Evolutionary conservation across 2,797 vertebrate species (phyloP).

Genomic region (Lateolabrax maculatus): DNA sequence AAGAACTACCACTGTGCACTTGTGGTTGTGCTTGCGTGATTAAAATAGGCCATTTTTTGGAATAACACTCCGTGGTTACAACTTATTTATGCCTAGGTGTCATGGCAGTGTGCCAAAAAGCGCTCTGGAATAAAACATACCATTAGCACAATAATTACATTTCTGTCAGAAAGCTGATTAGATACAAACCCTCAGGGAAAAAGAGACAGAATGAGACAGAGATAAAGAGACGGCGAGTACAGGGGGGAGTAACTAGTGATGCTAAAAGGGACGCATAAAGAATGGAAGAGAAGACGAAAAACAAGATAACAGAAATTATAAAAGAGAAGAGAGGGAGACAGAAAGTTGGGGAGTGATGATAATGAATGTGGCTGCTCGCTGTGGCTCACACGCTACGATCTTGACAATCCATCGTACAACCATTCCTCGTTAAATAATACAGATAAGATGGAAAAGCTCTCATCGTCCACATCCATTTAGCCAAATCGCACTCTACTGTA

Average conservation of each 20-base stretch:
- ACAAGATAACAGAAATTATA: slow-evolving; percentile 29
- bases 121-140: slow-evolving; percentile 48
- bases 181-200: slow-evolving; percentile 53
- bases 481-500: slow-evolving; percentile 71
- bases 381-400: slow-evolving; percentile 23
- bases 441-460: slow-evolving; percentile 72
- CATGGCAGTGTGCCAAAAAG: slow-evolving; percentile 17
- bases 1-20: neutral
- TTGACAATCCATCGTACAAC: slow-evolving; percentile 57
- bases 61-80: slow-evolving; percentile 3
- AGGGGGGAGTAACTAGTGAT: slow-evolving; percentile 27
- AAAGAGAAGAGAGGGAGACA: slow-evolving; percentile 10
- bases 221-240: slow-evolving; percentile 27
- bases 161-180: slow-evolving; percentile 64
- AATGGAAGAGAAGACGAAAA: slow-evolving; percentile 26
- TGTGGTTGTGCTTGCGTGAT: neutral
- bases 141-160: slow-evolving; percentile 62
- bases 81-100: slow-evolving; percentile 8
- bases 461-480: slow-evolving; percentile 77
- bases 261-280: slow-evolving; percentile 25
- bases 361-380: slow-evolving; percentile 41
- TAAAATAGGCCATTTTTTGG: neutral
- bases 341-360: slow-evolving; percentile 25
- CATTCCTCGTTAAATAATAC: slow-evolving; percentile 73
- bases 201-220: slow-evolving; percentile 12